These are phyloP conservation scores for Craseonycteris thonglongyai DNA, from an alignment of 2,113 vertebrate species.

Conservation along the genomic window DNA sequence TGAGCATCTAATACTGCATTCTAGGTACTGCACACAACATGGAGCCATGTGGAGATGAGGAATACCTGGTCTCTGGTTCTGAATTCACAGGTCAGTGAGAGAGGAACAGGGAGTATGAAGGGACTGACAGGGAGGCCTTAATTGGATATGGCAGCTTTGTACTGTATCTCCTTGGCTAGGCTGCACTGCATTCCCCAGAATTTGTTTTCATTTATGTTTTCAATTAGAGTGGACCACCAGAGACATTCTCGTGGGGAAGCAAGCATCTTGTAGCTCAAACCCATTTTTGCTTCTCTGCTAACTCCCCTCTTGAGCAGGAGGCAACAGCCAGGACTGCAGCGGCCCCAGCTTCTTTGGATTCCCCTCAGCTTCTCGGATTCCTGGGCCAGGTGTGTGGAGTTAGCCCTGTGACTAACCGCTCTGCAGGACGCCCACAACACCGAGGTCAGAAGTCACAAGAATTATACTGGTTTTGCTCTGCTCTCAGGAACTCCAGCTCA, in stretches of 20 bases:
- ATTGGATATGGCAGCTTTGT: neutral
- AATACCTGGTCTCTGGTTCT: neutral
- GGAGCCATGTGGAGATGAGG: neutral
- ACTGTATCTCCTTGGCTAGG: neutral
- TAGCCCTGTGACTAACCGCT: neutral
- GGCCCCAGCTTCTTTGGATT: neutral
- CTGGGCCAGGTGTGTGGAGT: neutral
- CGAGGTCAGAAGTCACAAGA: neutral
- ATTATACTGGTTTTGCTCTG: neutral
- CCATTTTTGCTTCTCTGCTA: neutral
- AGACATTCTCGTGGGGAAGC: neutral
- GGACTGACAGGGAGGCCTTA: neutral
- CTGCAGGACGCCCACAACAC: neutral
- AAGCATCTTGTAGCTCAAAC: neutral
- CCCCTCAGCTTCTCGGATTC: neutral
- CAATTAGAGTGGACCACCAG: neutral
- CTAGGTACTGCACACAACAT: neutral
- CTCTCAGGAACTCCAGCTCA: neutral
- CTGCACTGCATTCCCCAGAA: neutral
- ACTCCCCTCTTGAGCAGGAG: neutral
- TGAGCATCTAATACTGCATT: neutral
- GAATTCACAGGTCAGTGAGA: neutral
- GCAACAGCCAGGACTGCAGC: too few relatives aligned
- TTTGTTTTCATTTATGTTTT: neutral
- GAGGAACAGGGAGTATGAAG: neutral